A percentile compares a stretch with the other conserved stretches of the same genome.
Conservation (phyloP, 2,113 vertebrate genomes). For the Thamnophis sirtalis region DNA sequence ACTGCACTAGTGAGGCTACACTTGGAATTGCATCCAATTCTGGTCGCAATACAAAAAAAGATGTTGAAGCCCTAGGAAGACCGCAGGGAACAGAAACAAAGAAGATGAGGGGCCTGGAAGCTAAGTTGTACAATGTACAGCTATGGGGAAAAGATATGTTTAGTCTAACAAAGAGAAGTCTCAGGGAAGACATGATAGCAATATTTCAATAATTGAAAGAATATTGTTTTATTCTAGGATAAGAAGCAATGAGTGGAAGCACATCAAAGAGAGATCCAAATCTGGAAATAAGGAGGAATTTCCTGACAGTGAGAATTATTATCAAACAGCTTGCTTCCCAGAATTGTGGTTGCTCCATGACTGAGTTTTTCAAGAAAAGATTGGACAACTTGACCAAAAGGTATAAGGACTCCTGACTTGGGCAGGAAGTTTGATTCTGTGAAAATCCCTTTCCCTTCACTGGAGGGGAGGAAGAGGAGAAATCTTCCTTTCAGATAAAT, state of each 20-base stretch:
- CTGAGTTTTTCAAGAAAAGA: not conserved
- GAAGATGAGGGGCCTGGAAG: not conserved
- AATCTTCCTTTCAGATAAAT: not conserved
- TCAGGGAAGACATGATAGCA: not conserved
- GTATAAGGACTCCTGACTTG: not conserved
- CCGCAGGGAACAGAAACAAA: not conserved
- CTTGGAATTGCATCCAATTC: not conserved
- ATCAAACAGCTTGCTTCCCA: not conserved
- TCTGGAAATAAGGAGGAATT: not conserved
- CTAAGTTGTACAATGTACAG: no score
- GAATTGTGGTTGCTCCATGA: not conserved
- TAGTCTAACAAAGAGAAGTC: not conserved
- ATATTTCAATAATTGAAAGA: not conserved
- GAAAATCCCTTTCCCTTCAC: not conserved
- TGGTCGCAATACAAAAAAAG: not conserved
- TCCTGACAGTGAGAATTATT: not conserved
- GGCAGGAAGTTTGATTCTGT: not conserved
- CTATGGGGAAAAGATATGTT: not conserved
- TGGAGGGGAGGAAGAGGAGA: not conserved
- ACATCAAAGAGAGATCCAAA: not conserved
- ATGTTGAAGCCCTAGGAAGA: not conserved
- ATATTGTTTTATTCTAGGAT: not conserved
- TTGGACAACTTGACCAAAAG: not conserved
- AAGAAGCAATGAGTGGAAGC: not conserved
- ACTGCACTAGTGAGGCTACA: not conserved